phyloP scores from a whole-genome alignment of 2,888 invertebrate species.

The Camptogramma bilineatum region DNA sequence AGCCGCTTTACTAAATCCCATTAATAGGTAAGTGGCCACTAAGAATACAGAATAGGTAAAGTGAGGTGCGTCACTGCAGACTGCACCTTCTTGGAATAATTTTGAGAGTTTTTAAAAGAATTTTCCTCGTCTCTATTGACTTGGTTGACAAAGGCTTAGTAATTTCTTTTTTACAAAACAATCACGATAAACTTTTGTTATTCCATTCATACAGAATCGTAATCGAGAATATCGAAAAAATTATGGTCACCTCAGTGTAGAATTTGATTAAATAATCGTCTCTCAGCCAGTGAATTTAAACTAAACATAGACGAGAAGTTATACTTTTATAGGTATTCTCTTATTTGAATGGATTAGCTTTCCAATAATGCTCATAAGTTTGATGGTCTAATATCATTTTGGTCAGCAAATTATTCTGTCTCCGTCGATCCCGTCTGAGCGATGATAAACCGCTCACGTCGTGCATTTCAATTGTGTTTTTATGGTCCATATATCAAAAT shows the following conservation, averaged over 20 bases:
- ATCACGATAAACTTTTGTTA: no score
- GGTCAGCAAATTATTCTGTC: constrained; percentile 9
- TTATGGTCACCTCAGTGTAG: no score
- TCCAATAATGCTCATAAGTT: neutral
- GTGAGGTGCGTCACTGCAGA: constrained; percentile 29
- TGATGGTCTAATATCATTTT: neutral
- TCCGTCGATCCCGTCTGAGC: constrained; percentile 11
- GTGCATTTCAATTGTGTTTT: constrained; percentile 23
- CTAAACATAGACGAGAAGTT: neutral
- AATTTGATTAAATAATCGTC: neutral
- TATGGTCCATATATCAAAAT: constrained; percentile 20
- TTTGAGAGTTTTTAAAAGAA: constrained; percentile 12
- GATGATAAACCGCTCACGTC: constrained; percentile 10
- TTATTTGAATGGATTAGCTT: neutral
- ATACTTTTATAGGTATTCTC: no score
- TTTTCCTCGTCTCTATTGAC: constrained; percentile 26
- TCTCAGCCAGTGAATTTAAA: neutral
- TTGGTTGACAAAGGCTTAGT: no score
- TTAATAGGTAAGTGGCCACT: constrained; percentile 31
- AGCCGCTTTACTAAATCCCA: constrained; percentile 37
- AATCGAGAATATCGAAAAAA: no score
- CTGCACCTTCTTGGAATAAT: constrained; percentile 7
- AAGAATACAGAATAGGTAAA: constrained; percentile 32
- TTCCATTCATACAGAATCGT: no score
- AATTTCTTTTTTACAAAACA: no score